These are phyloP conservation scores for Eriosoma lanigerum DNA, from an alignment of 1,140 invertebrate genomes.

Conservation along the genomic window DNA sequence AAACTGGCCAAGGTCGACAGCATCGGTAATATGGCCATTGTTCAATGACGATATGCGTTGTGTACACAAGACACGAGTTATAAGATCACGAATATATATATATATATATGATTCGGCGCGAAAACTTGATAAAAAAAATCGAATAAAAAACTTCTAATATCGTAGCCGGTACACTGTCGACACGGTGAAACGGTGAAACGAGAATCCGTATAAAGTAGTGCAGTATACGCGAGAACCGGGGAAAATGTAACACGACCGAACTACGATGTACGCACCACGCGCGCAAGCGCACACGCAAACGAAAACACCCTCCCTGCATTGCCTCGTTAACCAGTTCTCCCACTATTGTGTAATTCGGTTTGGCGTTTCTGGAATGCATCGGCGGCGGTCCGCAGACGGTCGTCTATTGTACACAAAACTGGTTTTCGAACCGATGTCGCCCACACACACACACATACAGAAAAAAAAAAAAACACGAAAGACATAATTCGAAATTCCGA, in stretches of 20 bases:
- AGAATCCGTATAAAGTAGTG: no score
- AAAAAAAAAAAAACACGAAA: background rate
- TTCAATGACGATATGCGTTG: constrained; percentile 15
- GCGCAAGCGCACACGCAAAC: no score
- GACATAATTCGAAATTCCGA: background rate
- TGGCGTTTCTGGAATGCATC: background rate
- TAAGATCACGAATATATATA: background rate
- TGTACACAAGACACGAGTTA: background rate
- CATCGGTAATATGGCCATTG: constrained; percentile 78
- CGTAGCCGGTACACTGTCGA: no score
- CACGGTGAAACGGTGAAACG: background rate
- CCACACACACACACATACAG: no score
- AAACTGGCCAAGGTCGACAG: constrained; percentile 81
- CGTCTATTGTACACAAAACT: constrained; percentile 25
- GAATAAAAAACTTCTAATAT: background rate
- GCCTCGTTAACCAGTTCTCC: constrained; percentile 12
- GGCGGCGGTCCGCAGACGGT: constrained; percentile 15
- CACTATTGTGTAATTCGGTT: background rate
- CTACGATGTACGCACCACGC: no score
- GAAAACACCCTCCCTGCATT: constrained; percentile 33
- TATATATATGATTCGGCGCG: no score
- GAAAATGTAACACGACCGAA: no score
- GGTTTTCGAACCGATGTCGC: constrained; percentile 35
- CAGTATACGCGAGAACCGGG: no score
- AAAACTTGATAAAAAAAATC: background rate